Conservation (phyloP, 2,888 invertebrate genomes). For the Nephrotoma appendiculata region DNA sequence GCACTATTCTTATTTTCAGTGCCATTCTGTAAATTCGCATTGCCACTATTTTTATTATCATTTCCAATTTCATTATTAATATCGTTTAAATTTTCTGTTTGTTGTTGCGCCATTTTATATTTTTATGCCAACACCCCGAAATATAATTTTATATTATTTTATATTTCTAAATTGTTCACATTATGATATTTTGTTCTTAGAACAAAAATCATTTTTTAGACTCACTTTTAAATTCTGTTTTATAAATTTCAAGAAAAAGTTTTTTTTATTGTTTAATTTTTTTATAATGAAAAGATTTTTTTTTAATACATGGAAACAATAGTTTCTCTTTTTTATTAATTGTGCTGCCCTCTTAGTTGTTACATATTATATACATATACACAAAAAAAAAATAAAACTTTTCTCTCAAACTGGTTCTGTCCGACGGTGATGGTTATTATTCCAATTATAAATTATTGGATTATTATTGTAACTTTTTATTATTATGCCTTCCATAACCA, state of each 20-base stretch:
- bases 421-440: slow-evolving; percentile 3
- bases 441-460: slow-evolving; percentile 2
- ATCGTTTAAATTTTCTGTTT: slow-evolving; percentile 19
- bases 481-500: background rate
- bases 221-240: background rate
- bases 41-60: slow-evolving; percentile 17
- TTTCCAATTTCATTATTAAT: slow-evolving; percentile 15
- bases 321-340: background rate
- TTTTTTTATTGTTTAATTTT: background rate
- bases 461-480: background rate
- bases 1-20: slow-evolving; percentile 13
- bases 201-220: background rate
- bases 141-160: background rate
- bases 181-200: background rate
- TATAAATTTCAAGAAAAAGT: background rate
- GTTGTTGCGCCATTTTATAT: slow-evolving; percentile 19
- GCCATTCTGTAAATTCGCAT: slow-evolving; percentile 17
- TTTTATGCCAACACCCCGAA: slow-evolving; percentile 4
- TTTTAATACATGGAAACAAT: background rate
- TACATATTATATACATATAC: background rate
- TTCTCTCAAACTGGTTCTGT: background rate
- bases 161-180: background rate
- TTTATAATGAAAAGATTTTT: background rate
- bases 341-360: slow-evolving; percentile 1
- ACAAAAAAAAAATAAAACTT: background rate